Conservation (phyloP, 2,797 vertebrate species). For the Pogoniulus pusillus region DNA sequence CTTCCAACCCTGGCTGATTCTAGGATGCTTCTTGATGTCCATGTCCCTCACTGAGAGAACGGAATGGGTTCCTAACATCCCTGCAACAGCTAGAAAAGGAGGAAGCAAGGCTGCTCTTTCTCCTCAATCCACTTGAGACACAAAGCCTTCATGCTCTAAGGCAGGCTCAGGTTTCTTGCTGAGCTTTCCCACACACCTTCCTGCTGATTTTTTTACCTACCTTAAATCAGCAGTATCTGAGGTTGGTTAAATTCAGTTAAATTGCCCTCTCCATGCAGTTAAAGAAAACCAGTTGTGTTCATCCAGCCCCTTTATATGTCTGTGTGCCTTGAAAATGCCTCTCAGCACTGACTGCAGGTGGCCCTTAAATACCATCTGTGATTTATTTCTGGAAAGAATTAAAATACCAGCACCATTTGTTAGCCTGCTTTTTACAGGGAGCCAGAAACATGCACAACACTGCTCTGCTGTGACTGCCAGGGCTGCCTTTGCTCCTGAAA, state of each 20-base stretch:
- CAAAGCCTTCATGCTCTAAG: slow-evolving; percentile 6
- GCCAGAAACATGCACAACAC: background rate
- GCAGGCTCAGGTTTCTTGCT: slow-evolving; percentile 49
- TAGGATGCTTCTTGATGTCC: too few relatives aligned
- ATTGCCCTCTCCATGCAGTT: slow-evolving; percentile 46
- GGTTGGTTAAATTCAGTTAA: slow-evolving; percentile 64
- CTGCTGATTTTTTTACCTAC: slow-evolving; percentile 59
- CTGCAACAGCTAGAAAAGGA: background rate
- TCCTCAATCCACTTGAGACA: slow-evolving; percentile 6
- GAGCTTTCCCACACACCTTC: slow-evolving; percentile 51
- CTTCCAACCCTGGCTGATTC: too few relatives aligned
- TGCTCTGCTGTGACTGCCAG: background rate
- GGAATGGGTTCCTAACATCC: background rate
- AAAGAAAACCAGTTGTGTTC: slow-evolving; percentile 42
- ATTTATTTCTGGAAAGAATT: slow-evolving; percentile 71
- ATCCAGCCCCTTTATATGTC: slow-evolving; percentile 22
- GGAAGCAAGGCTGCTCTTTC: background rate
- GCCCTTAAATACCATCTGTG: slow-evolving; percentile 69
- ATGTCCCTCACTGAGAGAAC: background rate
- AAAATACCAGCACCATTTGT: slow-evolving; percentile 66
- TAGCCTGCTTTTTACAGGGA: slow-evolving; percentile 57
- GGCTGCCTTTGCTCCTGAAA: background rate
- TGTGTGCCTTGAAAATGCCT: slow-evolving; percentile 56
- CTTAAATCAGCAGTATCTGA: slow-evolving; percentile 48
- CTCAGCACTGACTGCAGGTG: slow-evolving; percentile 60